Percentiles rank a stretch among this genome's conserved stretches.
phyloP scores from a whole-genome alignment of 2,888 invertebrate species.

The Galeruca laticollis region DNA sequence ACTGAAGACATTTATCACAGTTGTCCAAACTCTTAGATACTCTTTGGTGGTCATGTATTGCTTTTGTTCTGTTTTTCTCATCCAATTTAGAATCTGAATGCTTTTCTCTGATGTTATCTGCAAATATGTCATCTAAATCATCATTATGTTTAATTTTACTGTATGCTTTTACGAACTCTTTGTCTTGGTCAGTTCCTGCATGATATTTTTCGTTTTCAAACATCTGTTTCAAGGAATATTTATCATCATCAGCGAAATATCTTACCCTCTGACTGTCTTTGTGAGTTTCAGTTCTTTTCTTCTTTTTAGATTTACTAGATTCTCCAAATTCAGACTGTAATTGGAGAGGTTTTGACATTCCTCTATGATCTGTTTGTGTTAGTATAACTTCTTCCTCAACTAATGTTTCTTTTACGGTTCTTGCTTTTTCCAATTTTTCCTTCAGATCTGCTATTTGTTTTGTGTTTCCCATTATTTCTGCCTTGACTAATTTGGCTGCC shows the following conservation, averaged over 20 bases:
- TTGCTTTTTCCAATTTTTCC: constrained; percentile 78
- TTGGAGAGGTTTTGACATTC: constrained; percentile 76
- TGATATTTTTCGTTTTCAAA: constrained; percentile 86
- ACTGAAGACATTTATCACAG: constrained; percentile 88
- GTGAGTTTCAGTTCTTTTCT: constrained; percentile 79
- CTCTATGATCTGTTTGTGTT: constrained; percentile 76
- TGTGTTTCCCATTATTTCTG: constrained; percentile 91
- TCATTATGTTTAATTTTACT: constrained; percentile 76
- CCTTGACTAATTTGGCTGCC: constrained; percentile 91
- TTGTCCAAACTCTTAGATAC: constrained; percentile 80
- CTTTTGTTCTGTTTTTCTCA: constrained; percentile 73
- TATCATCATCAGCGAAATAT: constrained; percentile 92
- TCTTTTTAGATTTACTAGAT: constrained; percentile 65
- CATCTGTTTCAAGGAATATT: constrained; percentile 87
- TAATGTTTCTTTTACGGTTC: constrained; percentile 59
- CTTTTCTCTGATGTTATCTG: constrained; percentile 80
- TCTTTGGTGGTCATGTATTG: constrained; percentile 80
- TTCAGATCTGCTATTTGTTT: constrained; percentile 79
- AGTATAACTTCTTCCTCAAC: constrained; percentile 72
- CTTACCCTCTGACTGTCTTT: constrained; percentile 78
- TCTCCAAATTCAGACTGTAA: constrained; percentile 64
- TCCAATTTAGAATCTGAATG: constrained; percentile 74
- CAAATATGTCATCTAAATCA: constrained; percentile 88
- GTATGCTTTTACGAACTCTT: constrained; percentile 81
- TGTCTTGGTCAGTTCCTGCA: constrained; percentile 83